Evolutionary conservation across 2,797 vertebrate genomes (phyloP).

Genomic region (Cyclopterus lumpus): DNA sequence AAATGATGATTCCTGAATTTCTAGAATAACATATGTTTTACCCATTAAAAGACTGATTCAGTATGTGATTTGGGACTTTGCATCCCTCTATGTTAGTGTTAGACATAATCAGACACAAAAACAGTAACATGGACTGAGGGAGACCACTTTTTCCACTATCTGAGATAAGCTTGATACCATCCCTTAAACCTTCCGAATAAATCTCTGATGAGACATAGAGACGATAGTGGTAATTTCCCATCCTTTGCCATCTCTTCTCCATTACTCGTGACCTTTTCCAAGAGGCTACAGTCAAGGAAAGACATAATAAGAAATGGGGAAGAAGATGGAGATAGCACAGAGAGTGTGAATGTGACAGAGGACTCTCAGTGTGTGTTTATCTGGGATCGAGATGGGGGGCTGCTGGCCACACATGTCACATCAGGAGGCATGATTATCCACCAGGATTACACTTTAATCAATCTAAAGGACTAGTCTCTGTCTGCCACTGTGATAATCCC

Average conservation of each 20-base stretch:
- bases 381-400: conserved; percentile 18
- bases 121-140: not conserved
- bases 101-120: not conserved
- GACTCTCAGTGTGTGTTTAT: conserved; percentile 43
- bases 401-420: conserved; percentile 69
- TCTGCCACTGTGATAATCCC: conserved; percentile 76
- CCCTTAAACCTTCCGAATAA: conserved; percentile 8
- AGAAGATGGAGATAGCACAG: conserved; percentile 16
- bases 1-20: not conserved
- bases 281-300: conserved; percentile 15
- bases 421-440: conserved; percentile 78
- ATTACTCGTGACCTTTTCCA: conserved; percentile 45
- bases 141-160: conserved; percentile 4
- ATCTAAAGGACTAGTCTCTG: conserved; percentile 77
- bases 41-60: not conserved
- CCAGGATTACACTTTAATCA: conserved; percentile 83
- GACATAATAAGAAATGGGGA: conserved; percentile 1
- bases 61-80: not conserved
- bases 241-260: conserved; percentile 16
- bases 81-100: not conserved
- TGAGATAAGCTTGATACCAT: not conserved
- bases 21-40: too few relatives aligned
- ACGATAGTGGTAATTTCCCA: conserved; percentile 34
- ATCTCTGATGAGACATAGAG: conserved; percentile 21
- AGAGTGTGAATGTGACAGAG: conserved; percentile 7